Percentiles rank a stretch among this genome's conserved stretches.
Conservation (phyloP, 1,140 invertebrate species). For the Mizuhopecten yessoensis region DNA sequence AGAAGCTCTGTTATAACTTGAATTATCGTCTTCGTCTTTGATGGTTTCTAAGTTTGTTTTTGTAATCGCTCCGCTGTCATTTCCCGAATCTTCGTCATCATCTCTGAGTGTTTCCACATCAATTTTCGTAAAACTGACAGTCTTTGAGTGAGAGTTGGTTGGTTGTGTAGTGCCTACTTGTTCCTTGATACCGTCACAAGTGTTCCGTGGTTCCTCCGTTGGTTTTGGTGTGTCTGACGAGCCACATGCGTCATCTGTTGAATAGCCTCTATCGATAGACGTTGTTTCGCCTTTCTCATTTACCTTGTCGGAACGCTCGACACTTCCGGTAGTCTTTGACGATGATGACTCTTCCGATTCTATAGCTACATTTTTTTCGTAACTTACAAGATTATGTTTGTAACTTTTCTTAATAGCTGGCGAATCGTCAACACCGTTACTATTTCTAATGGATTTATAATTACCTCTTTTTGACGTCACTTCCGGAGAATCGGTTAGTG, state of each 20-base stretch:
- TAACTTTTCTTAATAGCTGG: not conserved
- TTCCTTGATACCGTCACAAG: not conserved
- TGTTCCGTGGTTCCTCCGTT: not conserved
- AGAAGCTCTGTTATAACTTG: not conserved
- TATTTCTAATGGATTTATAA: conserved; percentile 1
- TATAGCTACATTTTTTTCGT: not conserved
- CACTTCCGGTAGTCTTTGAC: not conserved
- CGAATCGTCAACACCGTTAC: not conserved
- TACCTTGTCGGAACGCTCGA: not conserved
- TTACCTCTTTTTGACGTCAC: conserved; percentile 32
- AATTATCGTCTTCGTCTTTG: not conserved
- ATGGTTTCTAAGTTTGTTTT: not conserved
- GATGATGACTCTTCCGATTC: not conserved
- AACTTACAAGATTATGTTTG: not conserved
- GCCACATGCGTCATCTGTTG: not conserved
- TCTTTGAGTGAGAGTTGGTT: not conserved
- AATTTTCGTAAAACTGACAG: not conserved
- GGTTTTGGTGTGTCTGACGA: not conserved
- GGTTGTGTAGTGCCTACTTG: not conserved
- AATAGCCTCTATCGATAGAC: not conserved
- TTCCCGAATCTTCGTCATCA: not conserved
- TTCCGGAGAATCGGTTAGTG: conserved; percentile 1
- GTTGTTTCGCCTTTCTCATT: not conserved
- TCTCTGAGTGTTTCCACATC: not conserved
- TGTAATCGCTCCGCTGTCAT: not conserved